Percentiles rank a stretch among this genome's conserved stretches.
Conservation (phyloP, 2,113 vertebrate species). For the Castor canadensis region DNA sequence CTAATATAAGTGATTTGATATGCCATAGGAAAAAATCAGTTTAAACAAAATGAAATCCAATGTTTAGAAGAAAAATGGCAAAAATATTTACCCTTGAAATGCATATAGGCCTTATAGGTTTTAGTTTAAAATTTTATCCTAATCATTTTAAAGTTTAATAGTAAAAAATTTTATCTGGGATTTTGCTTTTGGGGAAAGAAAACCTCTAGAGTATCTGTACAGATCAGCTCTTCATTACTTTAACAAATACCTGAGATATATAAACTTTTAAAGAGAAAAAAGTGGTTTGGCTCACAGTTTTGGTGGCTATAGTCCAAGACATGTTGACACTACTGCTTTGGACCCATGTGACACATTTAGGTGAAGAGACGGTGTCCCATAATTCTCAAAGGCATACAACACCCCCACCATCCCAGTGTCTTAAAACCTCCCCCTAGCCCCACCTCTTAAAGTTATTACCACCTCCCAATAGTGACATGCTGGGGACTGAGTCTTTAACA, state of each 20-base stretch:
- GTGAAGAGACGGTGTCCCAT: not conserved
- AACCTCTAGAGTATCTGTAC: not conserved
- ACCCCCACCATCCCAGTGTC: no score
- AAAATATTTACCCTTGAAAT: not conserved
- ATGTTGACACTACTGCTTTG: not conserved
- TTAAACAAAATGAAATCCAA: not conserved
- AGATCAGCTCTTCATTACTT: not conserved
- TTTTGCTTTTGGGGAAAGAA: not conserved
- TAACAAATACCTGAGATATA: not conserved
- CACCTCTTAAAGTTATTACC: not conserved
- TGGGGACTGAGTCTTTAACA: not conserved
- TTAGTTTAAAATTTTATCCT: conserved; percentile 34
- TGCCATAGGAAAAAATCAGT: not conserved
- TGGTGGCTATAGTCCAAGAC: not conserved
- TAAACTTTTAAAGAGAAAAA: not conserved
- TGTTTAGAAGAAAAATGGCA: not conserved
- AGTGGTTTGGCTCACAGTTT: not conserved
- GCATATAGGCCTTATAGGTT: not conserved
- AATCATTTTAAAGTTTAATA: conserved; percentile 6
- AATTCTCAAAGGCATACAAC: no score
- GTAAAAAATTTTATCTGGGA: not conserved
- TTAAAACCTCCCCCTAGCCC: not conserved
- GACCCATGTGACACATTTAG: no score
- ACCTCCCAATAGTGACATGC: no score
- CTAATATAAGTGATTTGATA: not conserved